Percentiles rank a stretch among this genome's conserved stretches.
Conservation (phyloP, 2,113 vertebrate genomes). For the Lanius ludovicianus region DNA sequence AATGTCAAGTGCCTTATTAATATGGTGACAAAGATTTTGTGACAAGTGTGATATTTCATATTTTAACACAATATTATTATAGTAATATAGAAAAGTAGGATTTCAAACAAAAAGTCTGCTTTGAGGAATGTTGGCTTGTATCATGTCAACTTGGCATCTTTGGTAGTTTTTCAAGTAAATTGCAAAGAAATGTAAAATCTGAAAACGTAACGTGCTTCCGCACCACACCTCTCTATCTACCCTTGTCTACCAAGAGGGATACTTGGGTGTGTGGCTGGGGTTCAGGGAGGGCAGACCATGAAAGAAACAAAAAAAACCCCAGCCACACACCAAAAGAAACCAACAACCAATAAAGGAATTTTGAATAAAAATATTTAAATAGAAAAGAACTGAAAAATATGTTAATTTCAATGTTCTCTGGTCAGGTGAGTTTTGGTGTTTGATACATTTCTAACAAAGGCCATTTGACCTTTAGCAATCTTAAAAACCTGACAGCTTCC, state of each 20-base stretch:
- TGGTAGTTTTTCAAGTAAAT: neutral
- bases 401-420: neutral
- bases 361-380: neutral
- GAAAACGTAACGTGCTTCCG: neutral
- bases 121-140: neutral
- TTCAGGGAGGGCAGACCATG: neutral
- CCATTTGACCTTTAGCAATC: neutral
- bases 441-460: neutral
- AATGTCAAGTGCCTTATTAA: neutral
- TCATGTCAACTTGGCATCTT: neutral
- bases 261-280: neutral
- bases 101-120: neutral
- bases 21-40: neutral
- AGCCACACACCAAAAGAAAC: neutral
- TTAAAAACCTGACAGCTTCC: neutral
- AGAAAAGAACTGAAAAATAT: neutral
- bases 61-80: neutral
- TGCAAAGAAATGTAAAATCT: neutral
- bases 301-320: neutral
- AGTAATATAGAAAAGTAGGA: neutral
- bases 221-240: neutral
- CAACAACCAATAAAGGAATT: neutral
- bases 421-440: neutral
- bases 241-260: neutral
- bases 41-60: neutral